Conservation (phyloP, 1,140 invertebrate species). For the Diabrotica undecimpunctata region DNA sequence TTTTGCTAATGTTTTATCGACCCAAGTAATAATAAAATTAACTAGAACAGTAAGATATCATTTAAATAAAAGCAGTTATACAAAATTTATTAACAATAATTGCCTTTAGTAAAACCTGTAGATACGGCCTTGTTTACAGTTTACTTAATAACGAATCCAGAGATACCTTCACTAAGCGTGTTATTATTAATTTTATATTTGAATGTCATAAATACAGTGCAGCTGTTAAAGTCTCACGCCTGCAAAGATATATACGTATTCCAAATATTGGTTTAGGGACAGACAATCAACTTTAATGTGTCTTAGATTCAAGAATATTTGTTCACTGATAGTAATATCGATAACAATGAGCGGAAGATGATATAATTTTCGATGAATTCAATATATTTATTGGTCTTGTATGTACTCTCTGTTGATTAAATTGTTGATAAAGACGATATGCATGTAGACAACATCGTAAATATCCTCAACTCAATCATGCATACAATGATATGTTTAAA, state of each 20-base stretch:
- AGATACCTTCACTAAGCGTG: slow-evolving; percentile 18
- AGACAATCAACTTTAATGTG: slow-evolving; percentile 24
- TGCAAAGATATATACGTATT: slow-evolving; percentile 24
- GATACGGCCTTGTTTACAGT: slow-evolving; percentile 7
- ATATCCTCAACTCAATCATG: background rate
- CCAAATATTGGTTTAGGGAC: slow-evolving; percentile 29
- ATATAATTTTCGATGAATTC: slow-evolving; percentile 21
- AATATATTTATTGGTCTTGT: slow-evolving; percentile 15
- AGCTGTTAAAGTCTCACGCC: slow-evolving; percentile 27
- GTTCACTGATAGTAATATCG: slow-evolving; percentile 24
- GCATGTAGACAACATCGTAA: background rate
- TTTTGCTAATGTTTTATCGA: too few relatives aligned
- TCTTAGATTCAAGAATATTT: slow-evolving; percentile 26
- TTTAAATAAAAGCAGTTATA: too few relatives aligned
- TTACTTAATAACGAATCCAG: slow-evolving; percentile 18
- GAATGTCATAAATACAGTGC: slow-evolving; percentile 26
- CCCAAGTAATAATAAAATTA: too few relatives aligned
- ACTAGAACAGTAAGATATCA: too few relatives aligned
- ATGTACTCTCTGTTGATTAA: slow-evolving; percentile 1
- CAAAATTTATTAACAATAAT: too few relatives aligned
- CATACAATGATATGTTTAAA: too few relatives aligned
- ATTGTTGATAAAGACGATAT: background rate
- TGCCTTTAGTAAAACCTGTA: too few relatives aligned
- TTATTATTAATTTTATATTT: slow-evolving; percentile 25
- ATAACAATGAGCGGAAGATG: slow-evolving; percentile 21